Base-by-base conservation (phyloP, 2,797 vertebrate species). In the Momotus momota region DNA sequence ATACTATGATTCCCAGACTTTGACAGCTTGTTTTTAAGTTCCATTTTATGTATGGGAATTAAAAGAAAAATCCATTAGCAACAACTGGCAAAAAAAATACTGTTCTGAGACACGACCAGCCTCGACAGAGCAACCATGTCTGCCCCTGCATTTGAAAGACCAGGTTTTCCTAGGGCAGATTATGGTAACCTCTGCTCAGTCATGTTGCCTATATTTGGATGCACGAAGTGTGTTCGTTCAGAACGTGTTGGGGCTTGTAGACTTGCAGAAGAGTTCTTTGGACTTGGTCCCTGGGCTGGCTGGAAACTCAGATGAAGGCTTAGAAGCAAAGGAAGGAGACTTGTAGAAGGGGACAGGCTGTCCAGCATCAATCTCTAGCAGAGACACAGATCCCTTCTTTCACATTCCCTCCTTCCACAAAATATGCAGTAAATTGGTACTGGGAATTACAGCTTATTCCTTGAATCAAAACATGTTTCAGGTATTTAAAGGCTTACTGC, bases 221-320 rank as follows among this genome's bases (percentile, higher is more conserved):
- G 67, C 64, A 61, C 0, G 1, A 60, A 81, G 69, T 16, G 41
- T 21, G 25, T 60, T 62, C 41, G 62, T 22, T 90, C 70, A 67
- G 78, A 84, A 88, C 86, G 46, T 88, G 93, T 85, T 41, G 7
- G 73, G 81, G 69, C 93, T 90, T 84, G 89, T 3, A 84, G 87
- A 81, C 58, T 65, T 64, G 55, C 57, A 80, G 93, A 85, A 82
- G 81, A 75, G 67, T 48, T 82, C 91, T 89, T 57, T 92, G 93
- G 86, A 82, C 74, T 90, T 73, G 0, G 0, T 83, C 79, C 90
- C 86, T 43, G 14, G 49, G 78, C 81, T 93, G 92, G 48, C 86
- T 93, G 86, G 81, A 93, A 78, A 74, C 3, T 27, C 15, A 3
- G 67, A n/a, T 13, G 78, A 81, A 82, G 90, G 35, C 48, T 87